phyloP scores from a whole-genome alignment of 1,140 invertebrate species.

The Papilio xuthus region DNA sequence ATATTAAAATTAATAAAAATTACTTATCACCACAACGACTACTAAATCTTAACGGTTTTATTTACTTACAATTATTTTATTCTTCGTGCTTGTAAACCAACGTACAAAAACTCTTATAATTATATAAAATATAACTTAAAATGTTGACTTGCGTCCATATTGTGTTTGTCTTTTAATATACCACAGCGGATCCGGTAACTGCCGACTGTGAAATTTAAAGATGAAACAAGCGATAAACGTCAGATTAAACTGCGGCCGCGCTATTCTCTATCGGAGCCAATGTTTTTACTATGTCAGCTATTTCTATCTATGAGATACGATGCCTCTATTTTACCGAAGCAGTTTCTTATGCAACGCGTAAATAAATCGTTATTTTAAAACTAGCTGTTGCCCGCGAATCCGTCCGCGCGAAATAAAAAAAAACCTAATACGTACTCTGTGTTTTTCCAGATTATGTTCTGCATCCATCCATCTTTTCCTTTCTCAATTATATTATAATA shows the following conservation, averaged over 20 bases:
- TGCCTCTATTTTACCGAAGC: background rate
- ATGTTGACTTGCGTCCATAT: background rate
- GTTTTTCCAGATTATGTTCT: too few relatives aligned
- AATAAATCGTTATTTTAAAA: too few relatives aligned
- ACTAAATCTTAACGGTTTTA: too few relatives aligned
- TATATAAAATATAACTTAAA: background rate
- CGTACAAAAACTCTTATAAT: background rate
- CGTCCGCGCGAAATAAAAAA: too few relatives aligned
- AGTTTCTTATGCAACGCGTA: background rate
- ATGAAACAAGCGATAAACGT: constrained; percentile 36
- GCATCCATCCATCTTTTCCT: too few relatives aligned
- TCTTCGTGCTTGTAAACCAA: too few relatives aligned
- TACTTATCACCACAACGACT: too few relatives aligned
- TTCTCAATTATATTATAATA: too few relatives aligned
- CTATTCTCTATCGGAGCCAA: constrained; percentile 20
- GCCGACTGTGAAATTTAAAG: constrained; percentile 41
- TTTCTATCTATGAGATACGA: constrained; percentile 12
- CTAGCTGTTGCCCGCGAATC: too few relatives aligned
- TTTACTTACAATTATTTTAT: too few relatives aligned
- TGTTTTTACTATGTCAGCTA: constrained; percentile 28
- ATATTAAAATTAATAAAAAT: background rate
- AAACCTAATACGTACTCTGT: too few relatives aligned
- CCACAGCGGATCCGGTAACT: constrained; percentile 41
- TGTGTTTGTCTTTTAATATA: constrained; percentile 13
- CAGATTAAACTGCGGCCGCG: constrained; percentile 8